phyloP scores from a whole-genome alignment of 2,888 invertebrate genomes.

The Papilio gigon region DNA sequence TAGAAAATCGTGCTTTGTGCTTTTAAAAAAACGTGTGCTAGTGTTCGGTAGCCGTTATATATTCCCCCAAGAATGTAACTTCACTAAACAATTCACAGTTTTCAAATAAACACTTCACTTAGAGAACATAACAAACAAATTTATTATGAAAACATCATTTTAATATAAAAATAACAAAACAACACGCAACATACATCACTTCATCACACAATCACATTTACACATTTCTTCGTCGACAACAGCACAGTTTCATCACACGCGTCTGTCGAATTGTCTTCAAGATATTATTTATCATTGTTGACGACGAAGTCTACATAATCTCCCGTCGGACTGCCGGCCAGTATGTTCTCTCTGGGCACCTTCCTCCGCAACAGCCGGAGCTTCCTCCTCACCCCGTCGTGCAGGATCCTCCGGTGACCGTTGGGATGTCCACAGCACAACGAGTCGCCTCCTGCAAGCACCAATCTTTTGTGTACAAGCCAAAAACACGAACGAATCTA shows the following conservation, averaged over 20 bases:
- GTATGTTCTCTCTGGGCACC: slow-evolving; percentile 68
- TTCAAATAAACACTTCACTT: slow-evolving; percentile 29
- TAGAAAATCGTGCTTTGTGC: slow-evolving; percentile 24
- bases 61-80: not conserved
- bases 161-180: slow-evolving; percentile 30
- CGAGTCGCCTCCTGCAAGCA: slow-evolving; percentile 76
- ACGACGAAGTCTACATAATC: slow-evolving; percentile 76
- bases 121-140: slow-evolving; percentile 14
- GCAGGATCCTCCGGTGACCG: slow-evolving; percentile 69
- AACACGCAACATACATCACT: slow-evolving; percentile 10
- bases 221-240: not conserved
- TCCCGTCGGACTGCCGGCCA: slow-evolving; percentile 58
- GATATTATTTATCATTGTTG: slow-evolving; percentile 65
- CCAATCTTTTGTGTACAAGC: slow-evolving; percentile 62
- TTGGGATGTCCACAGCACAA: slow-evolving; percentile 60
- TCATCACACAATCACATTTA: not conserved
- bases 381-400: slow-evolving; percentile 63
- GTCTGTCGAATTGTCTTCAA: not conserved
- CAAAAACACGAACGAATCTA: slow-evolving; percentile 41
- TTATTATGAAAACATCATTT: slow-evolving; percentile 24
- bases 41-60: not conserved
- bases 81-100: not conserved
- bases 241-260: not conserved
- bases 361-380: slow-evolving; percentile 60
- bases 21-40: slow-evolving; percentile 4